Evolutionary conservation across 1,140 invertebrate genomes (phyloP).

Genomic region (Capitella teleta): DNA sequence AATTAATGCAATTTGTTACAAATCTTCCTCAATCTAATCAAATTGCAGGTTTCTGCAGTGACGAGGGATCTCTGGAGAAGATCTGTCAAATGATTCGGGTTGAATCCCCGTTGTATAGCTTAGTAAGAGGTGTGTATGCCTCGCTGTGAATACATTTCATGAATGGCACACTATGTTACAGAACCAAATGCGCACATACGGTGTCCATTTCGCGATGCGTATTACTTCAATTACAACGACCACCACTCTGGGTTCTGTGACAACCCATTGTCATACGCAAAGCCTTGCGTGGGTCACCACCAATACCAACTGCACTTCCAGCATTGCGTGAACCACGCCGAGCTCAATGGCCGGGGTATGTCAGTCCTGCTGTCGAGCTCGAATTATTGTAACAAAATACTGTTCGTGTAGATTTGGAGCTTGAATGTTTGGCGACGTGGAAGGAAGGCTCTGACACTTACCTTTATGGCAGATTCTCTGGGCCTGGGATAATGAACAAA

Average conservation of each 20-base stretch:
- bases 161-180: background rate
- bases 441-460: conserved; percentile 11
- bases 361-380: background rate
- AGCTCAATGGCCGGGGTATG: background rate
- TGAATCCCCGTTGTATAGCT: conserved; percentile 6
- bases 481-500: background rate
- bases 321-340: background rate
- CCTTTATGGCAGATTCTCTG: conserved; percentile 4
- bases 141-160: background rate
- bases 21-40: background rate
- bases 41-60: conserved; percentile 10
- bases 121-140: conserved; percentile 5
- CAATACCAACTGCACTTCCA: background rate
- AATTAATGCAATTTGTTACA: background rate
- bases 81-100: conserved; percentile 4
- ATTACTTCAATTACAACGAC: conserved; percentile 11
- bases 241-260: conserved; percentile 6
- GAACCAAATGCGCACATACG: background rate
- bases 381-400: background rate
- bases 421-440: conserved; percentile 9
- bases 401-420: background rate
- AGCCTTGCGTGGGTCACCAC: conserved; percentile 6
- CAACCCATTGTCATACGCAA: conserved; percentile 6
- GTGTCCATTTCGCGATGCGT: conserved; percentile 11
- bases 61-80: background rate